Evolutionary conservation across 2,797 vertebrate species (phyloP), one percentile per base, ranked within the genome.

Genomic region (Smutsia temminckii): DNA sequence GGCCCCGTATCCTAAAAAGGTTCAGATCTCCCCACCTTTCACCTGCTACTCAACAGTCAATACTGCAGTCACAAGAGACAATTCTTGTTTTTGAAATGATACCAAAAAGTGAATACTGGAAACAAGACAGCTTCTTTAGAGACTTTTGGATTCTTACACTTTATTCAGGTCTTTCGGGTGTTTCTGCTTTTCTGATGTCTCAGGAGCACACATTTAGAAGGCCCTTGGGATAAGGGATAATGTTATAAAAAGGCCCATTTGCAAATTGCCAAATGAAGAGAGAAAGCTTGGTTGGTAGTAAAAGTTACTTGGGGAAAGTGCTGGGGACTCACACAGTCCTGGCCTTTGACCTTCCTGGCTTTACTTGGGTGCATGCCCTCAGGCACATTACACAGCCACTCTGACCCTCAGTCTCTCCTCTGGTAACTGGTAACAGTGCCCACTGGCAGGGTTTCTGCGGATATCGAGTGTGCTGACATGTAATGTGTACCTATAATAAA

Each of bases 401-500:
- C 57, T 13, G 78, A 89, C n/a, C 37, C 59, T 32, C 46, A 0
- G 59, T n/a, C 16, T 84, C 53, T 57, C 12, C 59, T 85, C 59
- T 27, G 79, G 55, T 11, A 34, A 16, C 17, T 7, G 20, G 9
- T 23, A 4, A 1, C 1, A 0, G 0, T 3, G 40, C 5, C 74
- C 17, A 0, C 16, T 8, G 9, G 14, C 9, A 27, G 13, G 3
- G 23, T 2, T 8, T 14, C 46, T 5, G 16, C 5, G 63, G 21
- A 78, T 68, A 21, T 29, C 3, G 32, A 4, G n/a, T 2, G 10
- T 32, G 34, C 18, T 0, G 29, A 21, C 0, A 9, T 1, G 3
- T 4, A 0, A 0, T 14, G 18, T 2, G 2, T 1, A 0, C 0
- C 2, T 5, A 0, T 0, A 11, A 5, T 2, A 37, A 66, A 4